Evolutionary conservation across 1,140 invertebrate species (phyloP).

Genomic region (Heliconius nattereri): DNA sequence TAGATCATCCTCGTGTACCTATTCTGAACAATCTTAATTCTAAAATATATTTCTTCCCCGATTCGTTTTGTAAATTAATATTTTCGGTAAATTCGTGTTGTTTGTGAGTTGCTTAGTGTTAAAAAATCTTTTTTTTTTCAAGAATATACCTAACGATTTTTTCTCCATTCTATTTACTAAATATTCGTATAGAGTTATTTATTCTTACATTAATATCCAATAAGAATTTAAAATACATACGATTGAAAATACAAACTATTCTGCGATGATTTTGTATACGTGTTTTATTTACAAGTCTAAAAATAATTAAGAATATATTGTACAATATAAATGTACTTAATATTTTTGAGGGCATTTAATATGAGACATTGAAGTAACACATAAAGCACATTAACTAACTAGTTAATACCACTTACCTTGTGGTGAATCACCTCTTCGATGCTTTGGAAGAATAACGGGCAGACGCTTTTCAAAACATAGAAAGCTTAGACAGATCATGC

Average conservation of each 20-base stretch:
- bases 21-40: not conserved
- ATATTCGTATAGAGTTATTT: not conserved
- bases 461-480: constrained; percentile 39
- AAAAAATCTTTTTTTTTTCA: not conserved
- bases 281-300: not conserved
- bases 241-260: not conserved
- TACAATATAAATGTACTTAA: not conserved
- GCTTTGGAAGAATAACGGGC: not conserved
- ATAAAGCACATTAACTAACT: constrained; percentile 18
- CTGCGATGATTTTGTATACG: not conserved
- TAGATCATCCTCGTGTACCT: constrained; percentile 7
- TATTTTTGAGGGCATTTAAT: not conserved
- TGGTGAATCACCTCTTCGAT: not conserved
- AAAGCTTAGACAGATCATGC: constrained; percentile 55
- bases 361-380: not conserved
- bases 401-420: constrained; percentile 40
- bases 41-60: not conserved
- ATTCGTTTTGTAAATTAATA: not conserved
- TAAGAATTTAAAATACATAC: not conserved
- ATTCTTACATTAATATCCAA: not conserved
- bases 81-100: not conserved
- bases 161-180: not conserved
- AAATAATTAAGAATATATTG: not conserved
- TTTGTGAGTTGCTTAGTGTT: not conserved
- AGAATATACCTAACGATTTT: not conserved